Evolutionary conservation across 2,888 invertebrate genomes (phyloP).

Genomic region (Choristoneura rosaceana): DNA sequence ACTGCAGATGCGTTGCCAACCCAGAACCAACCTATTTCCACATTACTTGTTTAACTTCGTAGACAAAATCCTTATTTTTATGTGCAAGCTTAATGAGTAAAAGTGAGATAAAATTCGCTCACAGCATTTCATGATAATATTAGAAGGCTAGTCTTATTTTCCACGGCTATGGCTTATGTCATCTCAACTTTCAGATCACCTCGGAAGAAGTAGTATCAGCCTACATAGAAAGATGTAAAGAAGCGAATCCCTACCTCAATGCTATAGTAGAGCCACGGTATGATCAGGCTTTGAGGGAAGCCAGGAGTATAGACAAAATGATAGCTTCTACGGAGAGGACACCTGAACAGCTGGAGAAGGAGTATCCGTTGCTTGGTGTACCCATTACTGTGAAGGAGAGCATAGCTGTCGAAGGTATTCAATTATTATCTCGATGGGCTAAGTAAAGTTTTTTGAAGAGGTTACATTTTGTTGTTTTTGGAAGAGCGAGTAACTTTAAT

Average conservation of each 20-base stretch:
- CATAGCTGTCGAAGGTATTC: constrained; percentile 91
- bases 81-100: no score
- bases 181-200: constrained; percentile 84
- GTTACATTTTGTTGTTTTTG: no score
- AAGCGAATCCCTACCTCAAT: constrained; percentile 92
- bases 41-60: no score
- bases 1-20: no score
- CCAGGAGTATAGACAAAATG: constrained; percentile 89
- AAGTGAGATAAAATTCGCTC: no score
- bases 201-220: constrained; percentile 89
- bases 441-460: no score
- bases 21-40: no score
- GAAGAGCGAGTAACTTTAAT: no score
- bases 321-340: constrained; percentile 84
- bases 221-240: constrained; percentile 90
- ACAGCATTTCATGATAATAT: no score
- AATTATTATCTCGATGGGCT: no score
- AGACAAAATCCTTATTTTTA: no score
- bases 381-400: constrained; percentile 95
- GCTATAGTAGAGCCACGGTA: constrained; percentile 93
- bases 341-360: constrained; percentile 86
- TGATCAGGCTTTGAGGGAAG: constrained; percentile 90
- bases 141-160: no score
- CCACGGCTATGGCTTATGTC: neutral
- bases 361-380: constrained; percentile 92